phyloP scores from a whole-genome alignment of 2,888 invertebrate species.

The Dolichopus griseipennis region DNA sequence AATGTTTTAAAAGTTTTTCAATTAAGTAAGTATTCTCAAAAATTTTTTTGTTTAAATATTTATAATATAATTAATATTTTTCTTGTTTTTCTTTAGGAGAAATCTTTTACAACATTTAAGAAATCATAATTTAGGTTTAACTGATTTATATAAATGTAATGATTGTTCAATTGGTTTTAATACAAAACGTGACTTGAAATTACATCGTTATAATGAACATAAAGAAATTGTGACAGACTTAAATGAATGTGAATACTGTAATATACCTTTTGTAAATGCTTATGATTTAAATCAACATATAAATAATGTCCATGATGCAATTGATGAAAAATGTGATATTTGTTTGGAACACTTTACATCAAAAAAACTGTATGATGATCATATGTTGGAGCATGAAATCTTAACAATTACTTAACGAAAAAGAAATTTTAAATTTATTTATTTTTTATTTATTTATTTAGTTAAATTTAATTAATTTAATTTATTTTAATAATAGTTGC shows the following conservation, averaged over 20 bases:
- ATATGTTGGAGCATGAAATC: conserved; percentile 26
- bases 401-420: not conserved
- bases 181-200: conserved; percentile 25
- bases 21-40: conserved; percentile 28
- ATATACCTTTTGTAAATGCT: conserved; percentile 25
- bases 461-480: too few relatives aligned
- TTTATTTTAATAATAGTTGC: too few relatives aligned
- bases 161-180: conserved; percentile 27
- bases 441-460: too few relatives aligned
- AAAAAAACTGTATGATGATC: conserved; percentile 26
- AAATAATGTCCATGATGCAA: conserved; percentile 24
- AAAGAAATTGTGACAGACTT: conserved; percentile 25
- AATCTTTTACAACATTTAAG: conserved; percentile 26
- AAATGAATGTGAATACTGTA: conserved; percentile 27
- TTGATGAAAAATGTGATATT: conserved; percentile 25
- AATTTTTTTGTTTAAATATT: not conserved
- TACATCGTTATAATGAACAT: conserved; percentile 27
- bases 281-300: conserved; percentile 27
- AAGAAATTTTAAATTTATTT: too few relatives aligned
- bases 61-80: conserved; percentile 13
- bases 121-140: conserved; percentile 24
- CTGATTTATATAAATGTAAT: conserved; percentile 24
- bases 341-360: conserved; percentile 26
- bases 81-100: too few relatives aligned
- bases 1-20: conserved; percentile 34